Conservation (phyloP, 2,888 invertebrate species). For the Tiliacea citrago region DNA sequence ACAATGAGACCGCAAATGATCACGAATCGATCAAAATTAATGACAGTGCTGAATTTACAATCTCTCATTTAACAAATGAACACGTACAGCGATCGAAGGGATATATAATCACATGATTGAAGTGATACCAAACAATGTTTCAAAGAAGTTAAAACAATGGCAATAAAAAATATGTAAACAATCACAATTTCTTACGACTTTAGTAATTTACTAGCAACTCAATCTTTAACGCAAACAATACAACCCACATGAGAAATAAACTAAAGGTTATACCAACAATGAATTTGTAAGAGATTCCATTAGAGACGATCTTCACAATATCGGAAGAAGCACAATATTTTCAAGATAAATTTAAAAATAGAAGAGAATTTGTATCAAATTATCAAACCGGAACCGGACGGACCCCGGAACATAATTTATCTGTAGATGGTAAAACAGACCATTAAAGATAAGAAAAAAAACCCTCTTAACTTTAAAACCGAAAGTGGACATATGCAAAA, state of each 20-base stretch:
- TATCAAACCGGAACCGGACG: not conserved
- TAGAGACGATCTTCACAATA: too few species aligned
- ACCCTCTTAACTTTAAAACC: conserved; percentile 18
- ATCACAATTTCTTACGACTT: conserved; percentile 27
- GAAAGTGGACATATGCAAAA: conserved; percentile 46
- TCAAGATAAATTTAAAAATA: not conserved
- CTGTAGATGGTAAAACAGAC: not conserved
- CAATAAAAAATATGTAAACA: conserved; percentile 26
- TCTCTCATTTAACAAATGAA: conserved; percentile 11
- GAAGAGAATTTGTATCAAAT: not conserved
- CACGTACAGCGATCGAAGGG: not conserved
- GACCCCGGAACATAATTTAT: too few species aligned
- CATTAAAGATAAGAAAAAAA: not conserved
- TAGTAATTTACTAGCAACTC: conserved; percentile 22
- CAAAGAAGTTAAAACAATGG: conserved; percentile 38
- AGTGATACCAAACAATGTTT: conserved; percentile 18
- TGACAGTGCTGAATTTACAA: not conserved
- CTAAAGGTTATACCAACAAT: conserved; percentile 9
- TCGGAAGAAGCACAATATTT: too few species aligned
- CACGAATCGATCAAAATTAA: not conserved
- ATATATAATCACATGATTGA: conserved; percentile 8
- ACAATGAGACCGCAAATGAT: not conserved
- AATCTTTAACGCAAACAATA: conserved; percentile 41
- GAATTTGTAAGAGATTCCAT: not conserved
- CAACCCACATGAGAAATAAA: conserved; percentile 33